These are phyloP conservation scores for Enteromius viviparus DNA, from an alignment of 2,797 vertebrate genomes.

Conservation along the genomic window DNA sequence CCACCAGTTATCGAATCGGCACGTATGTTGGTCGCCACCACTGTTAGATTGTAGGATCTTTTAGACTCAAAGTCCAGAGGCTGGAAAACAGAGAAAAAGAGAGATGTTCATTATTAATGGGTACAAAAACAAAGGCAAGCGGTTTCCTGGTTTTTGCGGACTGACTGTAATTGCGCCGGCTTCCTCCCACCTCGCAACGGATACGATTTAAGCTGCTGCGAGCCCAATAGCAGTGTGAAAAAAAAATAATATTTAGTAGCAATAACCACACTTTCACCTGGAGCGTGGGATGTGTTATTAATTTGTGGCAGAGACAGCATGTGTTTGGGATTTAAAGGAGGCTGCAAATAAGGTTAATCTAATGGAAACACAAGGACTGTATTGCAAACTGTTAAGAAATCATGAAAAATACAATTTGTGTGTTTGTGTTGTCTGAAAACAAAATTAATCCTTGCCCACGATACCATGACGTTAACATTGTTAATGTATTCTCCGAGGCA, in stretches of 20 bases:
- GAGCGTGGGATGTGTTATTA: conserved; percentile 63
- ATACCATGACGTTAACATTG: conserved; percentile 60
- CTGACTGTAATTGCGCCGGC: conserved; percentile 63
- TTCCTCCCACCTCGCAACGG: conserved; percentile 27
- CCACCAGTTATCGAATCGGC: conserved; percentile 83
- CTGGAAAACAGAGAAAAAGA: conserved; percentile 72
- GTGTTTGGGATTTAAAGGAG: conserved; percentile 61
- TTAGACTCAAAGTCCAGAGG: conserved; percentile 94
- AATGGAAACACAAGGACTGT: conserved; percentile 61
- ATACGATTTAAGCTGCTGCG: conserved; percentile 28
- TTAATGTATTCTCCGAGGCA: conserved; percentile 61
- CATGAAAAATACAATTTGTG: conserved; percentile 64
- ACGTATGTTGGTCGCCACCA: conserved; percentile 91
- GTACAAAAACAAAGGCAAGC: conserved; percentile 69
- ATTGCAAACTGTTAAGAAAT: conserved; percentile 67
- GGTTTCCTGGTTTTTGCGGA: conserved; percentile 67
- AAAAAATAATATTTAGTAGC: conserved; percentile 59
- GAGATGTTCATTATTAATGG: conserved; percentile 73
- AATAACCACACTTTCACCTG: conserved; percentile 63
- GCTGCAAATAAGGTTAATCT: conserved; percentile 66
- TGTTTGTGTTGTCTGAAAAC: conserved; percentile 63
- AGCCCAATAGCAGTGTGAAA: conserved; percentile 42
- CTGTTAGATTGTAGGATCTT: conserved; percentile 89
- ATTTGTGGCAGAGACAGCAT: conserved; percentile 62
- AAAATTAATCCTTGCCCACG: conserved; percentile 60